Conservation (phyloP, 2,888 invertebrate species). For the Seira musarum region DNA sequence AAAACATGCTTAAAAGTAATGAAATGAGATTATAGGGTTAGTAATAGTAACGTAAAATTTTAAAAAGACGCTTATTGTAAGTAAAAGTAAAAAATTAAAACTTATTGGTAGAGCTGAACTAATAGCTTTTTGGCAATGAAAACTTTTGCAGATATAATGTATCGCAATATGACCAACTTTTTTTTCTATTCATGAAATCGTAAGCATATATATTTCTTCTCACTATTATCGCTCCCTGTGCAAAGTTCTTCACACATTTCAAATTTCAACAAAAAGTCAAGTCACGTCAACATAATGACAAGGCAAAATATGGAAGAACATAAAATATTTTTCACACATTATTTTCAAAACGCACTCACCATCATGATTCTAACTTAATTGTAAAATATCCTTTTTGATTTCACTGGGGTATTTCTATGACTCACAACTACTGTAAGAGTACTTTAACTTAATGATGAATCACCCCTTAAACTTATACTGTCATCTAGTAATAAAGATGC, state of each 20-base stretch:
- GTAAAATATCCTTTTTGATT: neutral
- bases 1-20: neutral
- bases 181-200: no score
- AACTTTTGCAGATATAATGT: neutral
- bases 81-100: neutral
- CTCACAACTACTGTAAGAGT: neutral
- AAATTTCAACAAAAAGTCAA: neutral
- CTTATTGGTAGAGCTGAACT: neutral
- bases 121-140: neutral
- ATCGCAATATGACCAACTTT: neutral
- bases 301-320: neutral
- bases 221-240: neutral
- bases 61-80: neutral
- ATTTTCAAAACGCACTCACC: conserved; percentile 5
- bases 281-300: conserved; percentile 37
- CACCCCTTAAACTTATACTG: no score
- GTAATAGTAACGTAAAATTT: conserved; percentile 1
- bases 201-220: neutral
- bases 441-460: no score
- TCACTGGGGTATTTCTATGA: neutral
- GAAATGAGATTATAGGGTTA: neutral
- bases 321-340: conserved; percentile 2
- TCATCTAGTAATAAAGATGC: no score
- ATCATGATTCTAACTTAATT: neutral
- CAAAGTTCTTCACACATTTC: neutral